These are phyloP conservation scores for Himalopsyche phryganea DNA, from an alignment of 1,140 invertebrate species.

Conservation along the genomic window DNA sequence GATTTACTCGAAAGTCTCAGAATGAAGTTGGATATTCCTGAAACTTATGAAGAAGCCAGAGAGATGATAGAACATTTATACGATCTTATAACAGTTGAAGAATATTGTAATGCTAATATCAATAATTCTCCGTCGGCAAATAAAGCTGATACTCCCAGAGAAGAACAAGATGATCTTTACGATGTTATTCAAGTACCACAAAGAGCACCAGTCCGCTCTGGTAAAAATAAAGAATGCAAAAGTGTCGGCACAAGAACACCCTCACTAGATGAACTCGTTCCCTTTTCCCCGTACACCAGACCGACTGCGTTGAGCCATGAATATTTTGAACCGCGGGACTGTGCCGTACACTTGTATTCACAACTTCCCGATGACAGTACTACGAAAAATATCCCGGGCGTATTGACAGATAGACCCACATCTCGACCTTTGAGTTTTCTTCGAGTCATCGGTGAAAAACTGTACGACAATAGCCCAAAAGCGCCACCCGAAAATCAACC, in stretches of 20 bases:
- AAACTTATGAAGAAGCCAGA: constrained; percentile 68
- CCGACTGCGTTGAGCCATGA: constrained; percentile 60
- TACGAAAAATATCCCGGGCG: constrained; percentile 43
- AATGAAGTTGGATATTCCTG: constrained; percentile 67
- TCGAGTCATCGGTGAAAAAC: constrained; percentile 43
- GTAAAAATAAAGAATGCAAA: constrained; percentile 47
- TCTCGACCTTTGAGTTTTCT: constrained; percentile 42
- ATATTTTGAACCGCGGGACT: constrained; percentile 69
- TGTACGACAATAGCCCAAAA: constrained; percentile 17
- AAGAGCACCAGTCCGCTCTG: constrained; percentile 44
- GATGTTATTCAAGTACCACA: constrained; percentile 54
- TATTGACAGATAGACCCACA: constrained; percentile 40
- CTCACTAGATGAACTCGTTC: constrained; percentile 59
- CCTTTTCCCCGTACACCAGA: constrained; percentile 49
- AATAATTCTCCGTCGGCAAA: constrained; percentile 38
- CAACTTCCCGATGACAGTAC: constrained; percentile 54
- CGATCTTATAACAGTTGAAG: constrained; percentile 72
- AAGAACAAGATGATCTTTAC: constrained; percentile 62
- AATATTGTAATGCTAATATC: constrained; percentile 61
- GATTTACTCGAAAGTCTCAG: constrained; percentile 67
- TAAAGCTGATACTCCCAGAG: constrained; percentile 11
- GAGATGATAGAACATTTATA: constrained; percentile 77
- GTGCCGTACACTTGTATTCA: constrained; percentile 66
- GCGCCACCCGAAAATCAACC: not conserved
- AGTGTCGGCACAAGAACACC: constrained; percentile 60